phyloP scores from a whole-genome alignment of 2,113 vertebrate species.

The Oncorhynchus kisutch region DNA sequence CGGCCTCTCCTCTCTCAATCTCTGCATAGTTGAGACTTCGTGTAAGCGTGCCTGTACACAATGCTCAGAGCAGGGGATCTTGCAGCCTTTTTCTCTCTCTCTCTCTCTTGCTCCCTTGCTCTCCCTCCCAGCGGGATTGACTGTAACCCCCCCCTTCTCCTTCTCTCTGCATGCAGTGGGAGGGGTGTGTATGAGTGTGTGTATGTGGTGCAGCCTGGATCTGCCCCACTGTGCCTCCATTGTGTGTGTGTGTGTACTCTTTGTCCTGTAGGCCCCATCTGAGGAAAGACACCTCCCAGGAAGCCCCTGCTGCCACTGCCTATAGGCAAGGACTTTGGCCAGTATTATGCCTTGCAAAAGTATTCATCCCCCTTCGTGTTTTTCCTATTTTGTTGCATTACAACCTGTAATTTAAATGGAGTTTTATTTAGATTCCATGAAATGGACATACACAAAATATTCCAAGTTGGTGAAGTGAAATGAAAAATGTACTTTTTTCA shows the following conservation, averaged over 20 bases:
- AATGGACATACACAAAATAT: no score
- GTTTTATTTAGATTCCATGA: no score
- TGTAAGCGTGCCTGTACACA: neutral
- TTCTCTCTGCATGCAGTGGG: slow-evolving; percentile 53
- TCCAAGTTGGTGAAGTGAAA: no score
- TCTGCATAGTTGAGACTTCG: slow-evolving; percentile 1
- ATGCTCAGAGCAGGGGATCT: slow-evolving; percentile 30
- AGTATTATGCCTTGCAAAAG: neutral
- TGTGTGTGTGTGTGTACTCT: slow-evolving; percentile 49
- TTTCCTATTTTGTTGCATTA: no score
- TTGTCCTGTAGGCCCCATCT: slow-evolving; percentile 66
- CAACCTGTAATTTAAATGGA: no score
- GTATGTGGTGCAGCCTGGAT: slow-evolving; percentile 53
- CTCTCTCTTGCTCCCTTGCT: slow-evolving; percentile 5
- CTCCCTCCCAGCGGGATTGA: slow-evolving; percentile 54
- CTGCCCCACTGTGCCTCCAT: slow-evolving; percentile 52
- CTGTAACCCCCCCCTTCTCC: slow-evolving; percentile 54
- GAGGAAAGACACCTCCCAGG: slow-evolving; percentile 48
- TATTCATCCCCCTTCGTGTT: neutral
- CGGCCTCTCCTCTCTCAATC: slow-evolving; percentile 16
- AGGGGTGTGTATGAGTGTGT: slow-evolving; percentile 49
- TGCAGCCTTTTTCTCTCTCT: slow-evolving; percentile 11
- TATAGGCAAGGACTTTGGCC: neutral
- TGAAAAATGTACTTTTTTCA: no score
- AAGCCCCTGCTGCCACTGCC: slow-evolving; percentile 25